Conservation (phyloP, 2,888 invertebrate species). For the Globia sparganii region DNA sequence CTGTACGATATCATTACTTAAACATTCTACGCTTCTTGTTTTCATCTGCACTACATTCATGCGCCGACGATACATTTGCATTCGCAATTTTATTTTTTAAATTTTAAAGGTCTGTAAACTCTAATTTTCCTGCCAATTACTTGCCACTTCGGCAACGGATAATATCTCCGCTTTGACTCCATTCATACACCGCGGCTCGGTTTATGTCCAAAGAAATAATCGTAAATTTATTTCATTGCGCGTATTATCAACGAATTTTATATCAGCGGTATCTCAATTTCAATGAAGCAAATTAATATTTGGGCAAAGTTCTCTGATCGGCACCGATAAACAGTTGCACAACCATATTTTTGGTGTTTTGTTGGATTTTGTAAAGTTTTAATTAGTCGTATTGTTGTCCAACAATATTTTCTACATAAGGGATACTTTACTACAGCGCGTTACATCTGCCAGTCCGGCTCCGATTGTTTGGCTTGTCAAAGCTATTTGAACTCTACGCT, state of each 20-base stretch:
- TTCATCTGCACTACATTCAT: constrained; percentile 47
- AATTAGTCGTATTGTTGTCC: constrained; percentile 86
- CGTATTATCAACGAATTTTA: constrained; percentile 65
- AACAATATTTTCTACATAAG: constrained; percentile 78
- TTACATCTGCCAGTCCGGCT: constrained; percentile 80
- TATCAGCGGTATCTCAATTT: constrained; percentile 71
- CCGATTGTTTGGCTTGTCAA: constrained; percentile 63
- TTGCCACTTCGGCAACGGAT: constrained; percentile 64
- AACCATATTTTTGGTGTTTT: constrained; percentile 76
- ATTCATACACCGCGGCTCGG: constrained; percentile 67
- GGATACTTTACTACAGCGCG: constrained; percentile 74
- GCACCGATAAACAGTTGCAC: constrained; percentile 70
- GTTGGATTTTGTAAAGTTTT: constrained; percentile 77
- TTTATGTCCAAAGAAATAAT: constrained; percentile 69
- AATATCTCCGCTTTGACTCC: constrained; percentile 64
- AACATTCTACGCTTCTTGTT: constrained; percentile 62
- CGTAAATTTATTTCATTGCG: constrained; percentile 70
- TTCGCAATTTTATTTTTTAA: constrained; percentile 28
- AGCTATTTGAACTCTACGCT: constrained; percentile 74
- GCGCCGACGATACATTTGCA: constrained; percentile 37
- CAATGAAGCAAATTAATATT: constrained; percentile 73
- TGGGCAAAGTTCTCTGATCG: constrained; percentile 68
- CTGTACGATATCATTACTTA: constrained; percentile 68
- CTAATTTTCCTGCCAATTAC: constrained; percentile 67
- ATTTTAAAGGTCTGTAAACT: constrained; percentile 56